Conservation (phyloP, 2,888 invertebrate species). For the Hypomecis atomaria region DNA sequence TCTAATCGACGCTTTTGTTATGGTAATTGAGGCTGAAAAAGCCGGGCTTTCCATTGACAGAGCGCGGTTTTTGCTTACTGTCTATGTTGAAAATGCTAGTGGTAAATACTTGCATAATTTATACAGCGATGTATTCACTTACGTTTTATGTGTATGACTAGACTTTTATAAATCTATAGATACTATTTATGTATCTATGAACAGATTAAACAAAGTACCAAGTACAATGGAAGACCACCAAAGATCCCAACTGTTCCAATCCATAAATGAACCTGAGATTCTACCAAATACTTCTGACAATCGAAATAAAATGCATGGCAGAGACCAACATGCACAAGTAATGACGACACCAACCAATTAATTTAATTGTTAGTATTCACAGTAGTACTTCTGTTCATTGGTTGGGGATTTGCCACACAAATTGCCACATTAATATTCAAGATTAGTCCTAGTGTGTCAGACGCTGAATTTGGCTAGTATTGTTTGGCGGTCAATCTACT, state of each 20-base stretch:
- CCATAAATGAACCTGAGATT: neutral
- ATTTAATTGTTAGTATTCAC: constrained; percentile 44
- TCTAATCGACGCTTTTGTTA: constrained; percentile 10
- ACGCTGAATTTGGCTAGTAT: constrained; percentile 36
- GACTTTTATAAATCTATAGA: neutral
- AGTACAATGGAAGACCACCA: neutral
- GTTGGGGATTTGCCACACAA: constrained; percentile 38
- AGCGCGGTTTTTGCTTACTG: neutral
- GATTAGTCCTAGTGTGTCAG: constrained; percentile 30
- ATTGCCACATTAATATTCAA: constrained; percentile 41
- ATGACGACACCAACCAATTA: constrained; percentile 39
- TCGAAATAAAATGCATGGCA: neutral
- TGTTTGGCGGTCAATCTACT: constrained; percentile 31
- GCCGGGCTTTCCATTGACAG: constrained; percentile 6
- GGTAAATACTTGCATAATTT: neutral
- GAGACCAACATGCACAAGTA: neutral
- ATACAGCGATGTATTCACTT: no score
- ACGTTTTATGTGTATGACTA: neutral
- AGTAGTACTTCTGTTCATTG: constrained; percentile 31
- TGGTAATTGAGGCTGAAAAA: constrained; percentile 2
- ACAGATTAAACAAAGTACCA: neutral
- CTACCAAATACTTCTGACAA: neutral
- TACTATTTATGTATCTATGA: no score
- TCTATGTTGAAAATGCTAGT: neutral
- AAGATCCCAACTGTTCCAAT: neutral